Evolutionary conservation across 2,113 vertebrate genomes (phyloP).

Genomic region (Paramisgurnus dabryanus): DNA sequence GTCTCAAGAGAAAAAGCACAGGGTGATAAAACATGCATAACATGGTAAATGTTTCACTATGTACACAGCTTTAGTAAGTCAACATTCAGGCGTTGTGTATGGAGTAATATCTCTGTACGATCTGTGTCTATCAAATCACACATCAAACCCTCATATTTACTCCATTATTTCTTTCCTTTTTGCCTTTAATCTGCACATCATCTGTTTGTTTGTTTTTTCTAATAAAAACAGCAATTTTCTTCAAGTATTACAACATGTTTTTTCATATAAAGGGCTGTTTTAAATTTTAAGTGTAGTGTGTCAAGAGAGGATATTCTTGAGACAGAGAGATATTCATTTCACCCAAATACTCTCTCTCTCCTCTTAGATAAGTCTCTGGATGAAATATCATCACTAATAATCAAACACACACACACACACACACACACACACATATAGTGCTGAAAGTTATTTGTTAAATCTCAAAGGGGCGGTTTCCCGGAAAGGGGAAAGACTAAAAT

Average conservation of each 20-base stretch:
- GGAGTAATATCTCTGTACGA: conserved; percentile 30
- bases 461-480: background rate
- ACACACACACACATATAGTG: background rate
- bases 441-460: too few species aligned
- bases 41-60: conserved; percentile 50
- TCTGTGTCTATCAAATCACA: conserved; percentile 16
- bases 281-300: conserved; percentile 12
- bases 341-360: background rate
- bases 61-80: conserved; percentile 42
- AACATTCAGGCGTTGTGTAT: conserved; percentile 33
- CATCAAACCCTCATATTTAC: conserved; percentile 7
- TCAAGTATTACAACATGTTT: conserved; percentile 17
- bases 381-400: background rate
- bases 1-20: conserved; percentile 54
- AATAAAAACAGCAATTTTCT: conserved; percentile 23
- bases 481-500: background rate
- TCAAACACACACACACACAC: background rate
- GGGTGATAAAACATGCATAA: conserved; percentile 58
- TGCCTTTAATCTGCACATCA: conserved; percentile 6
- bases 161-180: background rate
- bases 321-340: conserved; percentile 2
- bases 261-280: conserved; percentile 24
- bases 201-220: conserved; percentile 14
- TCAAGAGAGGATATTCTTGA: conserved; percentile 8
- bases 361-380: background rate